phyloP scores from a whole-genome alignment of 1,140 invertebrate genomes.

The Pseudomyrmex cubaensis region DNA sequence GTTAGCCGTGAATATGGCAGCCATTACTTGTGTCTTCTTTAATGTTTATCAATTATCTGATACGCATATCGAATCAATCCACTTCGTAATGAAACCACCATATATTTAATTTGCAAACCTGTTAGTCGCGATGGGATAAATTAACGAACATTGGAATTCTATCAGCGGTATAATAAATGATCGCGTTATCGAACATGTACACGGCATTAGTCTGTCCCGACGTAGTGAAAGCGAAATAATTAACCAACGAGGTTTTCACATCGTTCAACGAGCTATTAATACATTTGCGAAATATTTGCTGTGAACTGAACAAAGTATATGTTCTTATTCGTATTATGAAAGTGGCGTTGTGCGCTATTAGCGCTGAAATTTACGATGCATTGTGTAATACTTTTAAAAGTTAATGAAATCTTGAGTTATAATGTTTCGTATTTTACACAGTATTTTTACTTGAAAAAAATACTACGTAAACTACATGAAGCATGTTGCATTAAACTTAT shows the following conservation, averaged over 20 bases:
- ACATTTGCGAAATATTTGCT: constrained; percentile 60
- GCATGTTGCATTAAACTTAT: neutral
- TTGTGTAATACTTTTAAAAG: constrained; percentile 13
- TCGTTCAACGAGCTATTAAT: constrained; percentile 47
- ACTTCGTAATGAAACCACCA: constrained; percentile 79
- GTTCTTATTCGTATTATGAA: constrained; percentile 11
- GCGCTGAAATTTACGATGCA: constrained; percentile 6
- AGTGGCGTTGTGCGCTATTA: neutral
- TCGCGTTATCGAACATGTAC: constrained; percentile 76
- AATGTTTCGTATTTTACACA: neutral
- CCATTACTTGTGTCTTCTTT: constrained; percentile 23
- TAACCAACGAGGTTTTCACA: constrained; percentile 68
- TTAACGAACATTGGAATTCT: constrained; percentile 77
- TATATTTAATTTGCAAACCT: constrained; percentile 81
- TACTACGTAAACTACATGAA: neutral
- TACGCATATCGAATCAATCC: constrained; percentile 80
- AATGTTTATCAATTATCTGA: constrained; percentile 81
- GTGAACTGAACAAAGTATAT: constrained; percentile 33
- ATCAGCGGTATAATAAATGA: constrained; percentile 81
- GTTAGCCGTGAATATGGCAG: neutral
- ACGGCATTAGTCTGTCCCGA: constrained; percentile 35
- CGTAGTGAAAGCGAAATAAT: constrained; percentile 64
- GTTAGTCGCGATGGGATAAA: constrained; percentile 80
- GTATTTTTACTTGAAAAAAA: neutral
- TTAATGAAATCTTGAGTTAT: constrained; percentile 29